These are phyloP conservation scores for Scylla paramamosain DNA, from an alignment of 1,140 invertebrate genomes.

Conservation along the genomic window DNA sequence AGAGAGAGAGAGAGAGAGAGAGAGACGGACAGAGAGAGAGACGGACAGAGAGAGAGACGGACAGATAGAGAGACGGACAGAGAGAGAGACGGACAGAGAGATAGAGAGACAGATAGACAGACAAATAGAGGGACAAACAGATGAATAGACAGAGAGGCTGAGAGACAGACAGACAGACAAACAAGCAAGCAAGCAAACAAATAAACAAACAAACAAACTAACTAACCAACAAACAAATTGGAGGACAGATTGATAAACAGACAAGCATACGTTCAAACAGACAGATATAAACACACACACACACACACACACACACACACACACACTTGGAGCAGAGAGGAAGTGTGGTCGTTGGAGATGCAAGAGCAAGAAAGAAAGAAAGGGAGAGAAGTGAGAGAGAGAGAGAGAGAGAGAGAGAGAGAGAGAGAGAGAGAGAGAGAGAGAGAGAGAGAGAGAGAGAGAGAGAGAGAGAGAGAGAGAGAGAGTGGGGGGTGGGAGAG, in stretches of 20 bases:
- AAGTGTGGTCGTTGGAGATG: not conserved
- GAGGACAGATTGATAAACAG: no score
- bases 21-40: not conserved
- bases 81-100: not conserved
- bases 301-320: no score
- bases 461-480: not conserved
- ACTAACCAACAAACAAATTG: not conserved
- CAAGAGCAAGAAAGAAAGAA: not conserved
- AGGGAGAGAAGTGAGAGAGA: not conserved
- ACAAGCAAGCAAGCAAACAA: no score
- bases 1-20: conserved; percentile 2
- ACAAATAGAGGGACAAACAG: not conserved
- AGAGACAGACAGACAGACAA: no score
- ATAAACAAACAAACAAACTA: no score
- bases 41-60: not conserved
- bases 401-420: not conserved
- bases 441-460: not conserved
- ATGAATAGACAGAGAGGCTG: no score
- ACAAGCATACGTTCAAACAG: no score
- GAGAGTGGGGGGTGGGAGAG: not conserved
- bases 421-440: conserved; percentile 18
- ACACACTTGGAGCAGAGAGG: not conserved
- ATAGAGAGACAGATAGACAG: not conserved
- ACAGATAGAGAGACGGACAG: not conserved
- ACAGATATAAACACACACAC: no score